Evolutionary conservation across 2,888 invertebrate genomes (phyloP), one percentile per base, ranked within the genome.

Genomic region (Agrochola lota): DNA sequence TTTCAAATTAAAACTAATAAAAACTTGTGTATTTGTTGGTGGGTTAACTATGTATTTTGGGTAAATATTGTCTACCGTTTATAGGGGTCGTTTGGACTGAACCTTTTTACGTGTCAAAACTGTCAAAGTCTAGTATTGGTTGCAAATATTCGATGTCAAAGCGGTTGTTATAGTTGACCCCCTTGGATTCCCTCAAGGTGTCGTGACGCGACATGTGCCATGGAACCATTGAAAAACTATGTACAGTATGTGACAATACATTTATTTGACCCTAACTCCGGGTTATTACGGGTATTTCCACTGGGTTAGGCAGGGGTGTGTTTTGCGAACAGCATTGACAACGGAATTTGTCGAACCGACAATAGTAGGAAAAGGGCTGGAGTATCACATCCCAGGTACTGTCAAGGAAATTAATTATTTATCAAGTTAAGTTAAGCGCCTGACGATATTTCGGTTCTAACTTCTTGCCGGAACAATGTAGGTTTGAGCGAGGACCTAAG

Each of bases 101-200:
- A 60, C 40, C 26, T 66, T 77, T 64, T 40, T 40, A 77, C 15
- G 9, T 49, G 59, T 49, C 26, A 43, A 43, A 43, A 43, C 43
- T 43, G 43, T 43, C 43, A 67, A 72, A 49, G 17, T 66, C 8
- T 67, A 26, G 40, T 59, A 52, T 49, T 66, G 17, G 26, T 52
- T 7, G 15, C 40, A 30, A 15, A 43, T 35, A 49, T 12, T 57
- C 9, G 12, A 49, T n/a, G 30, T 49, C 35, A 23, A 73, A 43
- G 63, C 15, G 20, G 20, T 23, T 17, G 30, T 26, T 49, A 40
- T 23, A 57, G 26, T 43, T n/a, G 49, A 68, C 30, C 40, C n/a
- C 26, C 20, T 9, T 15, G 12, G 6, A 67, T 7, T n/a, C 12
- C 12, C 35, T n/a, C 77, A 26, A 35, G 46, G 46, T 77, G 35